Conservation (phyloP, 2,888 invertebrate genomes). For the Athetis lepigone region DNA sequence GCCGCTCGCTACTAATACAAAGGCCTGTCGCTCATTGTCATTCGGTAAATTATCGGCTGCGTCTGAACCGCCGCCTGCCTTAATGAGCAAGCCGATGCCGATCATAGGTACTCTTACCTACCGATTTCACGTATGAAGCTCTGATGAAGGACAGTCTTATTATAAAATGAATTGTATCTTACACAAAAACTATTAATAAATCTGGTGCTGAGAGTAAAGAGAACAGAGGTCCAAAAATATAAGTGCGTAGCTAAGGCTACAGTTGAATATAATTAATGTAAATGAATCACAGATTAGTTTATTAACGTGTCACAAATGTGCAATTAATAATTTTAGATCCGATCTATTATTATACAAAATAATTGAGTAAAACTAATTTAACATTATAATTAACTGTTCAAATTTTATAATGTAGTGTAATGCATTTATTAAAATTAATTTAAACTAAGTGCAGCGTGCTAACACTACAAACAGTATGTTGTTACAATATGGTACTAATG, state of each 20-base stretch:
- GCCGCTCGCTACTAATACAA: conserved; percentile 64
- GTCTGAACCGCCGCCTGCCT: conserved; percentile 44
- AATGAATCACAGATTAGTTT: conserved; percentile 22
- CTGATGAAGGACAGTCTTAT: conserved; percentile 6
- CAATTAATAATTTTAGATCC: conserved; percentile 18
- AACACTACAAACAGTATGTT: conserved; percentile 23
- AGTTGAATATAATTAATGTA: conserved; percentile 13
- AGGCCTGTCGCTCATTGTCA: conserved; percentile 68
- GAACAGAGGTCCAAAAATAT: too few relatives aligned
- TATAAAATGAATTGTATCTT: too few relatives aligned
- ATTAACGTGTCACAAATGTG: neutral
- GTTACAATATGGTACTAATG: conserved; percentile 24
- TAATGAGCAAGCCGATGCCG: conserved; percentile 53
- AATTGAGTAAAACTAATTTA: conserved; percentile 7
- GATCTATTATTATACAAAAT: conserved; percentile 7
- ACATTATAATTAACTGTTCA: too few relatives aligned
- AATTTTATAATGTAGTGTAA: too few relatives aligned
- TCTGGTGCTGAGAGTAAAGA: too few relatives aligned
- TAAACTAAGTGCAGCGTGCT: conserved; percentile 23
- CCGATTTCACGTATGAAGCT: conserved; percentile 28
- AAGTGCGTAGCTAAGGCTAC: too few relatives aligned
- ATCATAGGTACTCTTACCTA: conserved; percentile 54
- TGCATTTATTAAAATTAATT: neutral
- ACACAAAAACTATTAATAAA: too few relatives aligned
- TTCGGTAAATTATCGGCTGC: conserved; percentile 65